phyloP scores from a whole-genome alignment of 2,113 vertebrate genomes.

The Etheostoma spectabile region DNA sequence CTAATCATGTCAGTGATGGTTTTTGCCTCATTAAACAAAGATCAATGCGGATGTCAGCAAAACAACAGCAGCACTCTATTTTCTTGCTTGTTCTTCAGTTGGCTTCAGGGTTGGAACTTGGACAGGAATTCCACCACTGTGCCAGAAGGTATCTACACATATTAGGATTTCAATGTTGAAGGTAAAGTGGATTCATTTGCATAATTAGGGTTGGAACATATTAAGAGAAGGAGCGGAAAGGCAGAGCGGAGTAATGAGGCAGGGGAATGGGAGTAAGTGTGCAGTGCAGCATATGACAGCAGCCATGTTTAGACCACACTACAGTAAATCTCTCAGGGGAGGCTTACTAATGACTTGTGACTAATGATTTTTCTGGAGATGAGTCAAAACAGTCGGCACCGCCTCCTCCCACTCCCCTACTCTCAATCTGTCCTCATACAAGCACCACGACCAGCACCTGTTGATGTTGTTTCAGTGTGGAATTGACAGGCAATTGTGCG shows the following conservation, averaged over 20 bases:
- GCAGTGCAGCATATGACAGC: slow-evolving; percentile 54
- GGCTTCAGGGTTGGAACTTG: slow-evolving; percentile 18
- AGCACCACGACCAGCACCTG: slow-evolving; percentile 13
- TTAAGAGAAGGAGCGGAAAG: slow-evolving; percentile 41
- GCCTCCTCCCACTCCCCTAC: not conserved
- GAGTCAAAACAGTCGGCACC: slow-evolving; percentile 49
- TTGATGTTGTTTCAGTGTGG: slow-evolving; percentile 23
- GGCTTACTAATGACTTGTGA: slow-evolving; percentile 60
- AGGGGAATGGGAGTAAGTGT: slow-evolving; percentile 57
- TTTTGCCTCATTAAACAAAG: slow-evolving; percentile 58
- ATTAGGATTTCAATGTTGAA: slow-evolving; percentile 45
- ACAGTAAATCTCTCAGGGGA: slow-evolving; percentile 42
- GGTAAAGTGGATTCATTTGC: slow-evolving; percentile 61
- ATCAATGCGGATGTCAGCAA: slow-evolving; percentile 46
- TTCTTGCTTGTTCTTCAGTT: slow-evolving; percentile 29
- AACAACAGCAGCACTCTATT: slow-evolving; percentile 11
- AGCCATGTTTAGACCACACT: slow-evolving; percentile 60
- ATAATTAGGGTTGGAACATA: slow-evolving; percentile 58
- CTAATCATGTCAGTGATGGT: slow-evolving; percentile 41
- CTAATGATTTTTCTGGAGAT: slow-evolving; percentile 53
- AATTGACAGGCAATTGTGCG: slow-evolving; percentile 40
- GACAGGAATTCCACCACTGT: slow-evolving; percentile 19
- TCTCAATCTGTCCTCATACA: slow-evolving; percentile 49
- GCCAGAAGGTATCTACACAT: slow-evolving; percentile 46
- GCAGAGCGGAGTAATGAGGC: slow-evolving; percentile 68